phyloP scores from a whole-genome alignment of 2,113 vertebrate genomes.

The Clinocottus analis region DNA sequence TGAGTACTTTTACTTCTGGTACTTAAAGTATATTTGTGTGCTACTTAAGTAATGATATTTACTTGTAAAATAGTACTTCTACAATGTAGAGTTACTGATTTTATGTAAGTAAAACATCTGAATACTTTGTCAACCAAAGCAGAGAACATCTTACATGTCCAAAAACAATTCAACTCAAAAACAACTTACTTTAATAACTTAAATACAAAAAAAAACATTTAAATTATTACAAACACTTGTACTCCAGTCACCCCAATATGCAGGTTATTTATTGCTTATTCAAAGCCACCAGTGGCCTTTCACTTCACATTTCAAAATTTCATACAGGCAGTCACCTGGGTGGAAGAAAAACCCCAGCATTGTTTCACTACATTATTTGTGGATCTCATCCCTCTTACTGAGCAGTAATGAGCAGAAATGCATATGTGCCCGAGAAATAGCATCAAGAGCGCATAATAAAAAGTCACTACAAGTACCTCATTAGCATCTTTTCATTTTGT shows the following conservation, averaged over 20 bases:
- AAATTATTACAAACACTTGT: constrained; percentile 11
- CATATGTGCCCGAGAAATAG: constrained; percentile 26
- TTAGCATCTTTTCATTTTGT: constrained; percentile 45
- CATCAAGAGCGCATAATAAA: constrained; percentile 46
- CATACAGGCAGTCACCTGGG: constrained; percentile 58
- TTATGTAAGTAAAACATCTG: not conserved
- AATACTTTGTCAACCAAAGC: not conserved
- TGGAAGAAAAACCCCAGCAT: constrained; percentile 40
- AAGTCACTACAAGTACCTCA: constrained; percentile 56
- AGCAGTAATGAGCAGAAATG: constrained; percentile 46
- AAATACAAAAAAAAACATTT: not conserved
- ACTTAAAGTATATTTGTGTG: not conserved
- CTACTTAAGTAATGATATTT: not conserved
- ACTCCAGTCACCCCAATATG: constrained; percentile 50
- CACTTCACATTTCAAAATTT: constrained; percentile 72
- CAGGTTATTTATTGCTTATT: constrained; percentile 78
- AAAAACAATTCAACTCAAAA: not conserved
- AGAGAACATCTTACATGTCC: not conserved
- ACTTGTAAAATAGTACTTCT: not conserved
- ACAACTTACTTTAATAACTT: not conserved
- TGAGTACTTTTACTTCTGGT: not conserved
- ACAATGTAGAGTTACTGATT: not conserved
- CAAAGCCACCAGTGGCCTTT: constrained; percentile 76
- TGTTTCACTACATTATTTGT: constrained; percentile 43
- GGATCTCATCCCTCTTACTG: constrained; percentile 52